phyloP scores from a whole-genome alignment of 2,113 vertebrate genomes.

The Scomber japonicus region DNA sequence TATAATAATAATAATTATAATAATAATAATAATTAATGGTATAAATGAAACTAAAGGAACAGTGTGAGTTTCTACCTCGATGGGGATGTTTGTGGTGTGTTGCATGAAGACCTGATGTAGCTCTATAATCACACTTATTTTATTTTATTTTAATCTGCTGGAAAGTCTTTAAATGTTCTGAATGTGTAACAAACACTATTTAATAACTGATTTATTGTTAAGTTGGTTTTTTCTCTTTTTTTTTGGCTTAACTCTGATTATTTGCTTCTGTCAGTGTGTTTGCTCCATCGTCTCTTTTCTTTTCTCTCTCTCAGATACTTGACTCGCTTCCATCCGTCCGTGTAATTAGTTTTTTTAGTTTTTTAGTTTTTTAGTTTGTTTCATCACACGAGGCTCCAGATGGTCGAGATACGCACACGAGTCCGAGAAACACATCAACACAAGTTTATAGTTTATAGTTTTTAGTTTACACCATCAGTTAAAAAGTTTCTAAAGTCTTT shows the following conservation, averaged over 20 bases:
- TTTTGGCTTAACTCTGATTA: background rate
- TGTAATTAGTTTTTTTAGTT: background rate
- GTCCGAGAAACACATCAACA: background rate
- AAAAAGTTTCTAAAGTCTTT: background rate
- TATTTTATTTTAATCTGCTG: background rate
- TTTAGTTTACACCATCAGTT: background rate
- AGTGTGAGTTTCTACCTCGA: slow-evolving; percentile 57
- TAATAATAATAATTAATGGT: too few relatives aligned
- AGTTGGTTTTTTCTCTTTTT: background rate
- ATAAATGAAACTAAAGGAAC: slow-evolving; percentile 9
- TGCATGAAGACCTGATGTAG: slow-evolving; percentile 57
- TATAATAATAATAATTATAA: background rate
- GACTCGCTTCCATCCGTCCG: slow-evolving; percentile 7
- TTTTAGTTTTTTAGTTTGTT: background rate
- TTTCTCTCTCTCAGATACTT: background rate
- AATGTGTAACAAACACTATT: background rate
- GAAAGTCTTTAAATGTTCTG: too few relatives aligned
- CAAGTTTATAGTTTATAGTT: background rate
- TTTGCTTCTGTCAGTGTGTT: background rate
- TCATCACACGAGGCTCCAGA: slow-evolving; percentile 36
- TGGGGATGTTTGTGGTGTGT: slow-evolving; percentile 17
- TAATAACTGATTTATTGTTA: background rate
- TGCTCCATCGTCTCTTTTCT: background rate
- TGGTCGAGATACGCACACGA: background rate
- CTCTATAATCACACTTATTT: background rate